Evolutionary conservation across 2,888 invertebrate species (phyloP).

Genomic region (Eutolmus rufibarbis): DNA sequence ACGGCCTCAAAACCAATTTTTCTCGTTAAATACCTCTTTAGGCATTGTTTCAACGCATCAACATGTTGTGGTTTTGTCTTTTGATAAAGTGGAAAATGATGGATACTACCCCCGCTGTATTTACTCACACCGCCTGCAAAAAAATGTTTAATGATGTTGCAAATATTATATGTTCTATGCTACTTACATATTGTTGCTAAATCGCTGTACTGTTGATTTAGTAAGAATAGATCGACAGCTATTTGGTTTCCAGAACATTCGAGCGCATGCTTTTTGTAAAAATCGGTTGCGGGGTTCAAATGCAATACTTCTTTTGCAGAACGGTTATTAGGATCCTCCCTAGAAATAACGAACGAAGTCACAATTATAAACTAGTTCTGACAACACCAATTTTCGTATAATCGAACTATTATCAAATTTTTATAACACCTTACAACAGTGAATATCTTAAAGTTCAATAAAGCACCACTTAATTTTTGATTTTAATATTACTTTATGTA

Average conservation of each 20-base stretch:
- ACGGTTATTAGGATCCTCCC: constrained; percentile 88
- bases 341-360: constrained; percentile 48
- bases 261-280: constrained; percentile 93
- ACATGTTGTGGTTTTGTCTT: constrained; percentile 73
- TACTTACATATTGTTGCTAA: constrained; percentile 87
- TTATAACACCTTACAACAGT: no score
- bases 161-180: neutral
- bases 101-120: constrained; percentile 92
- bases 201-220: constrained; percentile 93
- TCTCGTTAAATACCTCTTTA: constrained; percentile 89
- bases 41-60: constrained; percentile 76
- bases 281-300: constrained; percentile 95
- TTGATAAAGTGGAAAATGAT: constrained; percentile 90
- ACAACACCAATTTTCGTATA: neutral
- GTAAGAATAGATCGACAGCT: constrained; percentile 92
- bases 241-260: constrained; percentile 97
- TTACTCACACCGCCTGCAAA: constrained; percentile 84
- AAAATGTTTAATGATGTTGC: constrained; percentile 26
- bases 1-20: constrained; percentile 99
- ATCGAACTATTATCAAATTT: no score
- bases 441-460: no score
- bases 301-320: constrained; percentile 83
- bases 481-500: no score
- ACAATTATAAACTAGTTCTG: neutral
- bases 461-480: no score